Evolutionary conservation across 1,140 invertebrate genomes (phyloP), one percentile per base, ranked within the genome.

Genomic region (Polyergus mexicanus): DNA sequence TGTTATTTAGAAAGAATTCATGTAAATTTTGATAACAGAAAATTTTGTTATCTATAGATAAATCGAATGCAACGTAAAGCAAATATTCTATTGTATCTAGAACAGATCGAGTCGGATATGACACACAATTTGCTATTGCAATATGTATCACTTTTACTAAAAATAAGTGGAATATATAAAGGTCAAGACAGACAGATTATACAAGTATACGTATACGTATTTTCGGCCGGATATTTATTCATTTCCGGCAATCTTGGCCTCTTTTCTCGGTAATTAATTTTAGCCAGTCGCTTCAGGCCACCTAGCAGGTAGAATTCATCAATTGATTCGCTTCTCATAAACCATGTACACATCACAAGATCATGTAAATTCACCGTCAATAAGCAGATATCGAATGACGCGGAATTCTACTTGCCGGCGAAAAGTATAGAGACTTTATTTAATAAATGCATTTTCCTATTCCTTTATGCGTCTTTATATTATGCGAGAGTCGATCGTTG

Each of bases 181-280:
- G 10, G 38, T 74, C 54, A 35, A 62, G 32, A 44, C 16, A 16
- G 54, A 41, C 35, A 4, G 13, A 56, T 80, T 38, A 7, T 41
- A 41, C 5, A 54, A 32, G 35, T n/a, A n/a, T n/a, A 11, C 7
- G 4, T 22, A 19, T 51, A 47, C 8, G 8, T 35, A 86, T 84
- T 58, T 91, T 88, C 86, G 86, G 47, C 66, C 84, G 88, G 90
- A 91, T 88, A 91, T 91, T 91, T 71, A 87, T 85, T 87, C 81
- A 89, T 90, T 89, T 90, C 89, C 88, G 88, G 71, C 25, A n/a
- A 38, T 72, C 47, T 63, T 28, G 44, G 4, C 35, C n/a, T 44
- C 19, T 38, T 19, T 16, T 51, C n/a, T 51, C 19, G 38, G n/a
- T 77, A 81, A 84, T 87, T 87, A 66, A 74, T 56, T 76, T 76